phyloP scores from a whole-genome alignment of 1,140 invertebrate genomes.

The Hypsibius dujardini region DNA sequence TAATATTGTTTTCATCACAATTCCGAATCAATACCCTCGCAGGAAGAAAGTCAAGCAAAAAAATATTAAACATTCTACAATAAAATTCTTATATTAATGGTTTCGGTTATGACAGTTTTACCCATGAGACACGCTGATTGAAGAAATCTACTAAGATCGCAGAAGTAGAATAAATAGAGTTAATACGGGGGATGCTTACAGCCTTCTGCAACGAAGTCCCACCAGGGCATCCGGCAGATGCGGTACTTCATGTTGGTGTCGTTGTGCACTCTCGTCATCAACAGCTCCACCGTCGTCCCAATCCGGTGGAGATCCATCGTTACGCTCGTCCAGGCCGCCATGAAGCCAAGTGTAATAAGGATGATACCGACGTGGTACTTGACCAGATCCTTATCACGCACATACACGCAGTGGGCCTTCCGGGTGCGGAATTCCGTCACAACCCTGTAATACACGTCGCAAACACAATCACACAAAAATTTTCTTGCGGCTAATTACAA shows the following conservation, averaged over 20 bases:
- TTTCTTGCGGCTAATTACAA: no score
- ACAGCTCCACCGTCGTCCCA: conserved; percentile 19
- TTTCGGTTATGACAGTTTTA: no score
- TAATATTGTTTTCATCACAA: no score
- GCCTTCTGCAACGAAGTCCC: conserved; percentile 70
- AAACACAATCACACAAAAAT: no score
- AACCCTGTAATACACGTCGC: conserved; percentile 39
- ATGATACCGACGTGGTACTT: conserved; percentile 58
- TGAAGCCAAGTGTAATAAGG: conserved; percentile 56
- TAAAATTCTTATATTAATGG: no score
- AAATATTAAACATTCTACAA: no score
- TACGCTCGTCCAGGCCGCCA: conserved; percentile 61
- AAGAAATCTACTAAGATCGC: no score
- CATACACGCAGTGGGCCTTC: conserved; percentile 69
- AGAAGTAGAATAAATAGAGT: no score
- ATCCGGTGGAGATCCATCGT: conserved; percentile 31
- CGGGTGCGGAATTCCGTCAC: conserved; percentile 51
- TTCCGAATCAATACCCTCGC: no score
- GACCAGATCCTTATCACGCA: conserved; percentile 62
- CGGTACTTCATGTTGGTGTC: conserved; percentile 32
- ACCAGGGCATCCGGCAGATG: conserved; percentile 57
- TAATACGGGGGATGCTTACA: no score
- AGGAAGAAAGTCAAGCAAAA: no score
- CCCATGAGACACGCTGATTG: no score
- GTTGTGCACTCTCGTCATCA: conserved; percentile 18